Percentiles rank a stretch among this genome's conserved stretches.
These are phyloP conservation scores for Parazoanthus swiftii DNA, from an alignment of 92 coral and sea anemone genomes.

Conservation along the genomic window DNA sequence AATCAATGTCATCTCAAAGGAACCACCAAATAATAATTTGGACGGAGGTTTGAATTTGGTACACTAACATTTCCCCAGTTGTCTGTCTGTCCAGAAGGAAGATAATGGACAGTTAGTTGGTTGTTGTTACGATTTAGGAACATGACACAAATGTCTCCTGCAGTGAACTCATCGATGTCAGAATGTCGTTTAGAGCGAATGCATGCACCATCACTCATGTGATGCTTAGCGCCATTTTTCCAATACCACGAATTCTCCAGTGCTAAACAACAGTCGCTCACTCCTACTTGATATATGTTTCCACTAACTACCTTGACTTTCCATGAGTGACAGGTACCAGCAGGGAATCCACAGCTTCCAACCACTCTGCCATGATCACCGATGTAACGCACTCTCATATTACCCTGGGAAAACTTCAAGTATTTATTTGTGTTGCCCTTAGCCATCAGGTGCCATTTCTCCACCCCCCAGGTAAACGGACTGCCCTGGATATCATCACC, in stretches of 20 bases:
- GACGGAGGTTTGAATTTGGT: neutral
- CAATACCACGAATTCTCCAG: neutral
- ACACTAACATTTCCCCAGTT: neutral
- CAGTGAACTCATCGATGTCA: neutral
- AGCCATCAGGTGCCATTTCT: slow-evolving; percentile 22
- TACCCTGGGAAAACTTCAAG: neutral
- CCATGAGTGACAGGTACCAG: neutral
- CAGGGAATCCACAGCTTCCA: neutral
- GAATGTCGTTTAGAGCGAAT: neutral
- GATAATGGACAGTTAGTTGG: neutral
- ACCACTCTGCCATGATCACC: neutral
- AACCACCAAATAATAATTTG: neutral
- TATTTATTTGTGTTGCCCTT: neutral
- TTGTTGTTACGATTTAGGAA: neutral
- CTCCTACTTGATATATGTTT: neutral
- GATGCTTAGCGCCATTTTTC: neutral
- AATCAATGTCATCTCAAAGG: too few species aligned
- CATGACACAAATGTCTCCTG: neutral
- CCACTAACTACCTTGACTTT: neutral
- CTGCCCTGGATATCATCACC: slow-evolving; percentile 20
- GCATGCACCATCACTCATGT: neutral
- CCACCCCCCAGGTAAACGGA: slow-evolving; percentile 13
- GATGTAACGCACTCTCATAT: neutral
- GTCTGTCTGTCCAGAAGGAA: neutral
- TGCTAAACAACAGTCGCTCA: neutral